A percentile compares a stretch with the other conserved stretches of the same genome.
phyloP scores from a whole-genome alignment of 1,140 invertebrate species.

The Caenorhabditis inopinata region DNA sequence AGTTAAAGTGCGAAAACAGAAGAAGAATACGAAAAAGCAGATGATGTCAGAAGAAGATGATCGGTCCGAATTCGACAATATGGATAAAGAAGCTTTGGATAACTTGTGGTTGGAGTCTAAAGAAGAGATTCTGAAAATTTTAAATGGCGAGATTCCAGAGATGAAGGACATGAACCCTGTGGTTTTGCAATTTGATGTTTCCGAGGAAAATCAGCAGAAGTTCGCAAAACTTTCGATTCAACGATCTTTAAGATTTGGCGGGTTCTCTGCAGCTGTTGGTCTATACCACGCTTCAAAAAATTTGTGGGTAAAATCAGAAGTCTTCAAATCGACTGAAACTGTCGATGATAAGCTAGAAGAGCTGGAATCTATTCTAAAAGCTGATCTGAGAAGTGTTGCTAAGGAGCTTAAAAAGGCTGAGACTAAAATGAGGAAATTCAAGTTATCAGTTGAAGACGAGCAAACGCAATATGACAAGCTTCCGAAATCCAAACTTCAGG shows the following conservation, averaged over 20 bases:
- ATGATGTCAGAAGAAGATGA: not conserved
- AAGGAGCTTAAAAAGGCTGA: not conserved
- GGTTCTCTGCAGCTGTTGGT: constrained; percentile 77
- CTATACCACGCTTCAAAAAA: constrained; percentile 81
- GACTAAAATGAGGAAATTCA: too few relatives aligned
- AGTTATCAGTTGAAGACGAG: too few relatives aligned
- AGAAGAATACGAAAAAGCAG: constrained; percentile 69
- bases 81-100: not conserved
- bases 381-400: not conserved
- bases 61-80: not conserved
- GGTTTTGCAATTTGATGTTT: not conserved
- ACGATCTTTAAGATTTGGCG: constrained; percentile 74
- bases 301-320: constrained; percentile 72
- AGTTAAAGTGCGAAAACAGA: constrained; percentile 69
- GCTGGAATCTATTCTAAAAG: not conserved
- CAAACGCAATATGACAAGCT: not conserved
- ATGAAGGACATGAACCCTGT: not conserved
- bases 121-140: not conserved
- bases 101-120: constrained; percentile 39
- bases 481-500: not conserved
- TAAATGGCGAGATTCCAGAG: not conserved
- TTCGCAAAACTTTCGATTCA: constrained; percentile 85
- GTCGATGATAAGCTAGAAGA: not conserved
- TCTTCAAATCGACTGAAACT: too few relatives aligned
- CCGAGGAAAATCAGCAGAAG: not conserved